Percentiles rank a stretch among this genome's conserved stretches.
Evolutionary conservation across 2,888 invertebrate species (phyloP).

Genomic region (Dynastes maya): DNA sequence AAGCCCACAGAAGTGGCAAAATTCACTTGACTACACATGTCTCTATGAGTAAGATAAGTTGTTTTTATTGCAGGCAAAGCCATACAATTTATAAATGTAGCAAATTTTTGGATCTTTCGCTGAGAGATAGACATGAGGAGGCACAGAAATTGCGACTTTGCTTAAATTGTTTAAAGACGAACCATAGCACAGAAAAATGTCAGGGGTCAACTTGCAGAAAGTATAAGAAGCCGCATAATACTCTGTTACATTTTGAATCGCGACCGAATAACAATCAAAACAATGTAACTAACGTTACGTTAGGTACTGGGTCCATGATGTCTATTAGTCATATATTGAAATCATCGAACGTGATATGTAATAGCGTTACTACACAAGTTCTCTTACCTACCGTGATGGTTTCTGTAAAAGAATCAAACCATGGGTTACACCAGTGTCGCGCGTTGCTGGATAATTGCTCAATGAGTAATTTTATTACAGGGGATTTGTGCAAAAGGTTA

Average conservation of each 20-base stretch:
- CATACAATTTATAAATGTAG: no score
- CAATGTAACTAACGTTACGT: neutral
- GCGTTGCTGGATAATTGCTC: neutral
- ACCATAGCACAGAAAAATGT: neutral
- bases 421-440: no score
- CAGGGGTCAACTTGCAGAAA: neutral
- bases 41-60: no score
- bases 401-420: neutral
- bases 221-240: neutral
- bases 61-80: no score
- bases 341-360: neutral
- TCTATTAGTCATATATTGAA: neutral
- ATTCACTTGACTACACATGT: no score
- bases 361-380: neutral
- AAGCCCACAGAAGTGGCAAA: no score
- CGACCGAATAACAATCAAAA: neutral
- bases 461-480: neutral
- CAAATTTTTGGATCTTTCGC: neutral
- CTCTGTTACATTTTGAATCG: neutral
- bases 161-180: neutral
- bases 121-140: neutral
- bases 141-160: neutral
- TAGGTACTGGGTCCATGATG: neutral
- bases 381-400: neutral
- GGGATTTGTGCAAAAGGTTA: neutral